Evolutionary conservation across 2,888 invertebrate species (phyloP), one percentile per base, ranked within the genome.

Genomic region (Phasia obesa): DNA sequence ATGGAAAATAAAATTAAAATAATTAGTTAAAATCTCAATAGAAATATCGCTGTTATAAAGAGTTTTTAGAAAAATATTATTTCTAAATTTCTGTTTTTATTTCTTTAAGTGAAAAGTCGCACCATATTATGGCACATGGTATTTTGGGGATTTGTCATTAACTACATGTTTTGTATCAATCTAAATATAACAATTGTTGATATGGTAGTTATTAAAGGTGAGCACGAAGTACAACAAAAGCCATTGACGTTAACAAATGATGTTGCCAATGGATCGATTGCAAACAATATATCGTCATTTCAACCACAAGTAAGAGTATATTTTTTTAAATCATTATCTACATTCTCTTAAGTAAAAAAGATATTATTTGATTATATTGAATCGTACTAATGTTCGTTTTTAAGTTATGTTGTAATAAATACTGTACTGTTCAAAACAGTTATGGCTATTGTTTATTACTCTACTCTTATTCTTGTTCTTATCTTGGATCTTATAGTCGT

Each of bases 81-180:
- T 11, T 35, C 9, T 35, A 35, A 35, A 35, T 19, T 57, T n/a
- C 9, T 57, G 4, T 42, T 42, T 13, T 57, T 19, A 35, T 11
- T 31, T 5, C 1, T 31, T 31, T 31, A 31, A 90, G 90, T 89
- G 75, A 86, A 90, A 86, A 88, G 88, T 53, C 90, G 92, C 25
- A 90, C 91, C 1, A 93, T 94, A 15, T 90, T 95, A 17, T 95
- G 95, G 95, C 92, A 93, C 85, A 88, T 94, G 86, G 93, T 93
- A 2, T 94, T 95, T 88, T 91, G 92, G 78, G 95, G 94, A n/a
- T 94, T 95, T 86, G 94, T 93, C 4, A 93, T 94, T 62, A 94
- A 95, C 89, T 95, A 94, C 87, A 94, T 94, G 93, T 91, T 94
- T 19, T 91, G 94, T 35, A 93, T 94, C 67, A 94, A 94, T 89